Evolutionary conservation across 1,140 invertebrate genomes (phyloP), one percentile per base, ranked within the genome.

Genomic region (Melanaphis sacchari): DNA sequence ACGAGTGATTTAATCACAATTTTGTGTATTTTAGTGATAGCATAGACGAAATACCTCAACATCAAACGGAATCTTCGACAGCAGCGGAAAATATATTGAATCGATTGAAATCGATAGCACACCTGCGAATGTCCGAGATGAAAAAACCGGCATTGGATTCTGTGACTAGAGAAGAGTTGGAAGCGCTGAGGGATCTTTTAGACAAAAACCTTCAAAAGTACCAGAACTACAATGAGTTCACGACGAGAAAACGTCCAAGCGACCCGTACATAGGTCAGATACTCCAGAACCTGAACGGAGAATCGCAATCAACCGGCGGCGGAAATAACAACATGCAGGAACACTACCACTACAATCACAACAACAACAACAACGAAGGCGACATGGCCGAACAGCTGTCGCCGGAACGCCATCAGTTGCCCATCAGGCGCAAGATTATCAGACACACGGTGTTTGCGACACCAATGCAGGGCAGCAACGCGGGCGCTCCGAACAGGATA

Each of bases 241-340:
- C 91, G 21, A 15, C 24, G 1, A 54, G 36, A 26, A 93, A 40
- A 93, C 66, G 91, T 4, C 91, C 81, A 0, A 93, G 41, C 18
- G 91, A 93, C 21, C 91, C 91, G 9, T 93, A 93, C 38, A 93
- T 85, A 40, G 91, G 91, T 8, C 91, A 93, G n/a, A 93, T 93
- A 24, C 15, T 93, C 11, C 36, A 93, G 1, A 54, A 84, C 5
- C 36, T 85, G 26, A 93, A 93, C 91, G 46, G 43, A 24, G 41
- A 40, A 26, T 22, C 22, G 0, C 87, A 54, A 24, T 26, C 46
- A 15, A 11, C 21, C 36, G 49, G 87, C 1, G n/a, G 22, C 31
- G 85, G n/a, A 22, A 22, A 24, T 43, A 21, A 36, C 18, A 88
- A 43, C 5, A 11, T 66, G 81, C 26, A 52, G 15, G 31, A 76